A percentile compares a stretch with the other conserved stretches of the same genome.
These are phyloP conservation scores for Cydia splendana DNA, from an alignment of 1,140 invertebrate genomes.

Conservation along the genomic window DNA sequence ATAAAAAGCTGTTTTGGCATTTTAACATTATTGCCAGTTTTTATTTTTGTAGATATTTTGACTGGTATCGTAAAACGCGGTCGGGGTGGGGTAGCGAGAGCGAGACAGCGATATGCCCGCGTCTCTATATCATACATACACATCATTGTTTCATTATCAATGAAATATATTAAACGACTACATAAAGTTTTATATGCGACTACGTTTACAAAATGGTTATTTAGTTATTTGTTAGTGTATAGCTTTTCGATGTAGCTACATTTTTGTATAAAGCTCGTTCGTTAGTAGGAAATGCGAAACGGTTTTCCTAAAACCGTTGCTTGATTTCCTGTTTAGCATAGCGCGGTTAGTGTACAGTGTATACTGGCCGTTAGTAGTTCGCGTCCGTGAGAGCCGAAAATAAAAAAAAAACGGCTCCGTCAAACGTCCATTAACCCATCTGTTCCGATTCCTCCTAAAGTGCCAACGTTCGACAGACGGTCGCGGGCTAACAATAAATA, in stretches of 20 bases:
- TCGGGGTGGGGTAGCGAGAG: slow-evolving; percentile 21
- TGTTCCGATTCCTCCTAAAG: slow-evolving; percentile 59
- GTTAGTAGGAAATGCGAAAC: slow-evolving; percentile 35
- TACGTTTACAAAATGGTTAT: slow-evolving; percentile 49
- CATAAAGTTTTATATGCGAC: slow-evolving; percentile 52
- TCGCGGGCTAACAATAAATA: slow-evolving; percentile 48
- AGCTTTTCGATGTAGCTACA: slow-evolving; percentile 63
- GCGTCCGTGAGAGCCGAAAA: slow-evolving; percentile 1
- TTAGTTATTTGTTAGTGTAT: slow-evolving; percentile 58
- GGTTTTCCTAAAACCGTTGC: slow-evolving; percentile 37
- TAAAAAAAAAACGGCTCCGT: slow-evolving; percentile 13
- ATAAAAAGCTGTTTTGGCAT: background rate
- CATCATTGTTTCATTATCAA: slow-evolving; percentile 65
- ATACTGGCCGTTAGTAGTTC: slow-evolving; percentile 3
- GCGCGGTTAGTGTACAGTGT: slow-evolving; percentile 10
- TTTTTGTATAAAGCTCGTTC: slow-evolving; percentile 49
- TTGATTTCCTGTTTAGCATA: slow-evolving; percentile 14
- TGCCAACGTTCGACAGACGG: slow-evolving; percentile 58
- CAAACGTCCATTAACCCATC: slow-evolving; percentile 19
- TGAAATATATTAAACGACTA: slow-evolving; percentile 51
- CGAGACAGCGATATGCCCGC: background rate
- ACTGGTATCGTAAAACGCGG: background rate
- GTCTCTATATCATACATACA: slow-evolving; percentile 64
- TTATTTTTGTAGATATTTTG: background rate
- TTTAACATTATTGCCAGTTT: background rate